Conservation (phyloP, 1,140 invertebrate genomes). For the Pemphigus obesinymphae region DNA sequence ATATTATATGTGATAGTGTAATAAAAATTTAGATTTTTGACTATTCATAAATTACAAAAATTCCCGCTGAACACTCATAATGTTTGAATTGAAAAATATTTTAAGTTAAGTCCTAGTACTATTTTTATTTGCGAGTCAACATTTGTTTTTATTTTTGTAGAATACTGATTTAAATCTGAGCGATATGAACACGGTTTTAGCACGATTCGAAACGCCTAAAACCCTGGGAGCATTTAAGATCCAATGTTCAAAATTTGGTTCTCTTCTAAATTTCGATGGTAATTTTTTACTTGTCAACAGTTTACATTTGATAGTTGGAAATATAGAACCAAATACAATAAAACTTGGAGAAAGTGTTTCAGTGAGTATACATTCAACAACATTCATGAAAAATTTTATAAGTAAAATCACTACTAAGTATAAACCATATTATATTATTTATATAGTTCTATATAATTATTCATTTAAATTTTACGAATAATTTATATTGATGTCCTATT, state of each 20-base stretch:
- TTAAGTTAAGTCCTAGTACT: neutral
- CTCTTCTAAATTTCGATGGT: conserved; percentile 6
- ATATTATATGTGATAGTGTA: too few relatives aligned
- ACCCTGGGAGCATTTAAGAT: conserved; percentile 18
- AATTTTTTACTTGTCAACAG: conserved; percentile 38
- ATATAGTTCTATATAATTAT: too few relatives aligned
- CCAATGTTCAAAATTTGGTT: conserved; percentile 3
- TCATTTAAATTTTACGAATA: too few relatives aligned
- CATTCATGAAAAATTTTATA: too few relatives aligned
- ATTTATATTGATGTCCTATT: too few relatives aligned
- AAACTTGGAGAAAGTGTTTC: conserved; percentile 26
- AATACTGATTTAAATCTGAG: neutral
- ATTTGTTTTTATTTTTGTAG: conserved; percentile 10
- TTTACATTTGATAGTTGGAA: conserved; percentile 15
- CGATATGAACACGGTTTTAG: neutral
- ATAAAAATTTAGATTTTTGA: too few relatives aligned
- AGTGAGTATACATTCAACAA: too few relatives aligned
- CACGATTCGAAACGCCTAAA: neutral
- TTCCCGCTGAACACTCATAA: too few relatives aligned
- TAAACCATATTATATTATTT: too few relatives aligned
- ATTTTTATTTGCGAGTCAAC: too few relatives aligned
- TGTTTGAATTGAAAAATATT: neutral
- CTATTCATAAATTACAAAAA: too few relatives aligned
- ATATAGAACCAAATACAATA: conserved; percentile 25
- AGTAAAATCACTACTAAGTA: too few relatives aligned